Conservation (phyloP, 2,113 vertebrate genomes). For the Anolis carolinensis region DNA sequence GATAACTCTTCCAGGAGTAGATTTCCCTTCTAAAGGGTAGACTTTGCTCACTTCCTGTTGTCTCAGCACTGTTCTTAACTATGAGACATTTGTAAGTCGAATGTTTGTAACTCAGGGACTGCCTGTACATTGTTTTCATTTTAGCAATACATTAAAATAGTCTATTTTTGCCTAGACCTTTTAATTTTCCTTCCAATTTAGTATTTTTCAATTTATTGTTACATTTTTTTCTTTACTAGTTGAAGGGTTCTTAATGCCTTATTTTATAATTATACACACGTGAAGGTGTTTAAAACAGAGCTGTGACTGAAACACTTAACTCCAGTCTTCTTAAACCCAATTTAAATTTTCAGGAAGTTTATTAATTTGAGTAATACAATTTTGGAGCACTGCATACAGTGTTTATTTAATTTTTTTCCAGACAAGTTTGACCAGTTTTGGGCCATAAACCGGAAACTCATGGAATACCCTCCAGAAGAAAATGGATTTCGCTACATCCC, state of each 20-base stretch:
- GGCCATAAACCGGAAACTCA: slow-evolving; percentile 99
- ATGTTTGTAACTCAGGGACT: no score
- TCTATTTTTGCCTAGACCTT: background rate
- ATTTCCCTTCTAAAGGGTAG: no score
- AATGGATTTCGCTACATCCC: slow-evolving; percentile 96
- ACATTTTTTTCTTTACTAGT: background rate
- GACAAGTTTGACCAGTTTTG: slow-evolving; percentile 99
- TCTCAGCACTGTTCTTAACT: no score
- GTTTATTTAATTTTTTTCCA: slow-evolving; percentile 70
- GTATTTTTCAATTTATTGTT: background rate
- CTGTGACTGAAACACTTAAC: slow-evolving; percentile 24
- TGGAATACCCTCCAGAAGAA: slow-evolving; percentile 94
- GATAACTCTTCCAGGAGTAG: no score
- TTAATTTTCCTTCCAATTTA: background rate
- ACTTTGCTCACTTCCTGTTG: no score
- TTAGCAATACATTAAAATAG: background rate
- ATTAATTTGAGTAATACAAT: background rate
- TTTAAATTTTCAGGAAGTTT: no score
- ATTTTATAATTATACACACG: background rate
- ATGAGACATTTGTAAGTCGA: no score
- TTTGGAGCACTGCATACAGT: no score
- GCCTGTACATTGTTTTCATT: background rate
- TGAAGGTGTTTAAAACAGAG: background rate
- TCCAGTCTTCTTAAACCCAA: no score
- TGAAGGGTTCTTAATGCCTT: background rate